These are phyloP conservation scores for Drosophila bifasciata DNA, from an alignment of 1,140 invertebrate species.

Conservation along the genomic window DNA sequence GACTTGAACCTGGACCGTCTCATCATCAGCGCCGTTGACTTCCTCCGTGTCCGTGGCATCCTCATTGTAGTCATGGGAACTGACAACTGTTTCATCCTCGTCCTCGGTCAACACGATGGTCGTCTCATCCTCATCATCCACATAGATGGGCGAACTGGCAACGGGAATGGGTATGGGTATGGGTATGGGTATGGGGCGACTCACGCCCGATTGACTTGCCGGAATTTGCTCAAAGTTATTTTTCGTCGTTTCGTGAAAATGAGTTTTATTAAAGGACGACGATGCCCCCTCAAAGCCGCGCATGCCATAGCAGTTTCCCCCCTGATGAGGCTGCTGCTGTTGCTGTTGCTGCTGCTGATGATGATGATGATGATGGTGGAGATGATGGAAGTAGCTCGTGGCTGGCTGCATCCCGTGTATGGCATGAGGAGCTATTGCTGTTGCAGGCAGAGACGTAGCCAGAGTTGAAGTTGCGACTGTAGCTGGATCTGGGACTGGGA, in stretches of 20 bases:
- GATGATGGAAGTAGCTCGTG: constrained; percentile 45
- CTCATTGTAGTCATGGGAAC: constrained; percentile 81
- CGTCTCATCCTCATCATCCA: constrained; percentile 81
- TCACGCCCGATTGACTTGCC: constrained; percentile 74
- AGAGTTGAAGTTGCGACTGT: no score
- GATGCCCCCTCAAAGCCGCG: constrained; percentile 45
- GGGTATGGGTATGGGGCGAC: no score
- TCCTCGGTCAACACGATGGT: constrained; percentile 83
- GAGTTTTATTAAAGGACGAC: constrained; percentile 77
- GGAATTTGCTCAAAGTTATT: constrained; percentile 78
- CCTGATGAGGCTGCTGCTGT: constrained; percentile 58
- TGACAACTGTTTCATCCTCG: constrained; percentile 82
- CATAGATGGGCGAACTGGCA: constrained; percentile 49
- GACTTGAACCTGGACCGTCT: constrained; percentile 30
- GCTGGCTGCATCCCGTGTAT: constrained; percentile 20
- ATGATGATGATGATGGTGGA: constrained; percentile 30
- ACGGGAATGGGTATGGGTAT: neutral
- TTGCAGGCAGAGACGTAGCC: constrained; percentile 20
- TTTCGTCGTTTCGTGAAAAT: constrained; percentile 84
- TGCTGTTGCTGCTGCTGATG: constrained; percentile 24
- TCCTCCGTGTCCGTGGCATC: constrained; percentile 62
- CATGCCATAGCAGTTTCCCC: constrained; percentile 29
- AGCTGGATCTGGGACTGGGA: constrained; percentile 4
- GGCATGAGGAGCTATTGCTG: constrained; percentile 15
- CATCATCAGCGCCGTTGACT: constrained; percentile 42